Evolutionary conservation across 2,797 vertebrate genomes (phyloP).

Genomic region (Phoeniculus purpureus): DNA sequence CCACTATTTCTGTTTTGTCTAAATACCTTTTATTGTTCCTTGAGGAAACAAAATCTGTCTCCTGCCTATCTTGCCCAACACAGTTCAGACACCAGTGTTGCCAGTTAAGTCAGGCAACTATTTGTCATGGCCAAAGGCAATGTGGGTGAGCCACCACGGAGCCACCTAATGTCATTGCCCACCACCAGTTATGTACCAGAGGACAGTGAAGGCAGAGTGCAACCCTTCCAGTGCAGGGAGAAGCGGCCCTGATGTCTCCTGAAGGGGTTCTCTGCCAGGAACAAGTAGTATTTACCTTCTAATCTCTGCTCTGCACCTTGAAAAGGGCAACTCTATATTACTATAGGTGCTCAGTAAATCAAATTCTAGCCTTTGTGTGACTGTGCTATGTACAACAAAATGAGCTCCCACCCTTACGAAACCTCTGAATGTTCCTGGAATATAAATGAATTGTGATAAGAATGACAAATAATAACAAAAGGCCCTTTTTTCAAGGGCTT

Average conservation of each 20-base stretch:
- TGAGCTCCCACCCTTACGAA: constrained; percentile 12
- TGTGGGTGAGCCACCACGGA: background rate
- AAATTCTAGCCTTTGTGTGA: background rate
- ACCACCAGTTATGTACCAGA: background rate
- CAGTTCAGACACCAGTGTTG: background rate
- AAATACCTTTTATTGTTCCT: background rate
- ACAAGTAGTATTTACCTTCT: background rate
- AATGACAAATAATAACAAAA: constrained; percentile 49
- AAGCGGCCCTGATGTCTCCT: background rate
- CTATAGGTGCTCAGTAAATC: background rate
- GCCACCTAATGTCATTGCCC: background rate
- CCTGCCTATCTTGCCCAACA: background rate
- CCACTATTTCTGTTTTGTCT: background rate
- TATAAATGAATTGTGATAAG: constrained; percentile 27
- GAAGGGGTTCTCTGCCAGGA: background rate
- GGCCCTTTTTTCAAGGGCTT: background rate
- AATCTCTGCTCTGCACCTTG: constrained; percentile 37
- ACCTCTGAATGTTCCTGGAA: background rate
- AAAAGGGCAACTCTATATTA: background rate
- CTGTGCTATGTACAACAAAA: background rate
- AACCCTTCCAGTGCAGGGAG: background rate
- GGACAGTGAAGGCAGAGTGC: background rate
- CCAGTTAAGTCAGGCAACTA: background rate
- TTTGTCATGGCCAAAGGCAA: background rate
- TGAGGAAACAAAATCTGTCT: background rate